Conservation (phyloP, 2,888 invertebrate genomes). For the Sinopyrophorus schimmeli region DNA sequence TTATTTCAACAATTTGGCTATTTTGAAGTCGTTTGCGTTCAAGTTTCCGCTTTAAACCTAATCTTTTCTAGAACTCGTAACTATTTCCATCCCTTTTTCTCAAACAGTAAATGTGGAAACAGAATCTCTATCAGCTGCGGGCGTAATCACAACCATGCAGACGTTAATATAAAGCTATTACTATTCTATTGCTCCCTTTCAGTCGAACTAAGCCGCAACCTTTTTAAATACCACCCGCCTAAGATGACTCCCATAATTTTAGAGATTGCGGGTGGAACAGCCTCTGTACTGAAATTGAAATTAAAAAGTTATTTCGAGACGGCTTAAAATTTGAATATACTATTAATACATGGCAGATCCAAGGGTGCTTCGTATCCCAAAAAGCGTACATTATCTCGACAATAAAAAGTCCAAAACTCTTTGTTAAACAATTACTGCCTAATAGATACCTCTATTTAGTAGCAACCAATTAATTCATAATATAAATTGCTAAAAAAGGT, state of each 20-base stretch:
- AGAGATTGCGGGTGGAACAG: slow-evolving; percentile 46
- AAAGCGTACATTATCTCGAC: slow-evolving; percentile 8
- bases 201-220: slow-evolving; percentile 48
- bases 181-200: slow-evolving; percentile 52
- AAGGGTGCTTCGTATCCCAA: slow-evolving; percentile 17
- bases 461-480: too few relatives aligned
- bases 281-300: slow-evolving; percentile 42
- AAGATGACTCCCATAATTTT: slow-evolving; percentile 48
- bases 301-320: slow-evolving; percentile 45
- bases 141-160: slow-evolving; percentile 51
- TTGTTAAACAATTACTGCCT: too few relatives aligned
- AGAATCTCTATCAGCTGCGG: slow-evolving; percentile 30
- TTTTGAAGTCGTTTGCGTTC: slow-evolving; percentile 26
- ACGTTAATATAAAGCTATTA: slow-evolving; percentile 54
- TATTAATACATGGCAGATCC: slow-evolving; percentile 28
- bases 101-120: slow-evolving; percentile 24
- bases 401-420: too few relatives aligned
- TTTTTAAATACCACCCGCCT: slow-evolving; percentile 48
- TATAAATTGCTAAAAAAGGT: too few relatives aligned
- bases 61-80: slow-evolving; percentile 29
- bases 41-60: slow-evolving; percentile 24
- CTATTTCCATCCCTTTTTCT: slow-evolving; percentile 25
- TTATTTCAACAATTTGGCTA: slow-evolving; percentile 24
- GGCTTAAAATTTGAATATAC: slow-evolving; percentile 39
- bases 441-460: too few relatives aligned